Percentiles rank a stretch among this genome's conserved stretches.
phyloP scores from a whole-genome alignment of 2,888 invertebrate genomes.

The Lumbricus terrestris region DNA sequence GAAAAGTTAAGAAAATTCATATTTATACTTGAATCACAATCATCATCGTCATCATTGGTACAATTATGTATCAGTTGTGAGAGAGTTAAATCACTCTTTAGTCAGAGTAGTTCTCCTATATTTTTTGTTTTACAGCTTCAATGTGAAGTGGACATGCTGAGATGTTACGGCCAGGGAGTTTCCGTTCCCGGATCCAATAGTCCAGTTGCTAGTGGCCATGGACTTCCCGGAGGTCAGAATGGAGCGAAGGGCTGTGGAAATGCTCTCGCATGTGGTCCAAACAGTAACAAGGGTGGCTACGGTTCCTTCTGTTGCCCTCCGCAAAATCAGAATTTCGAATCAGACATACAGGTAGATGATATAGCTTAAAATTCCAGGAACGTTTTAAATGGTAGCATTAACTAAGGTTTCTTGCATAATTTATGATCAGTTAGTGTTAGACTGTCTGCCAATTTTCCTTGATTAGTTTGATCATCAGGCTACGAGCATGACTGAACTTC shows the following conservation, averaged over 20 bases:
- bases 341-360: neutral
- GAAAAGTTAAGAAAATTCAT: too few relatives aligned
- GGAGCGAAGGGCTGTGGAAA: neutral
- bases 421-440: neutral
- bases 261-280: neutral
- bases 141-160: neutral
- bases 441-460: too few relatives aligned
- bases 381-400: neutral
- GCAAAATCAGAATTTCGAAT: neutral
- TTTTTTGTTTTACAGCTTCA: constrained; percentile 9
- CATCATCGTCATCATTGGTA: too few relatives aligned
- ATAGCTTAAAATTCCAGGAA: neutral
- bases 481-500: neutral
- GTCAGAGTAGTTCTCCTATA: too few relatives aligned
- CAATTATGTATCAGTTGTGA: neutral
- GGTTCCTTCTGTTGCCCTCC: neutral
- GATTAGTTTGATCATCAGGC: neutral
- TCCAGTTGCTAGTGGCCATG: neutral
- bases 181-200: neutral
- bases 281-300: neutral
- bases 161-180: neutral
- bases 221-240: neutral
- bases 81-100: too few relatives aligned
- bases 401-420: neutral
- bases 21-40: too few relatives aligned